Percentiles rank a stretch among this genome's conserved stretches.
Conservation (phyloP, 2,888 invertebrate genomes). For the Biston stratarius region DNA sequence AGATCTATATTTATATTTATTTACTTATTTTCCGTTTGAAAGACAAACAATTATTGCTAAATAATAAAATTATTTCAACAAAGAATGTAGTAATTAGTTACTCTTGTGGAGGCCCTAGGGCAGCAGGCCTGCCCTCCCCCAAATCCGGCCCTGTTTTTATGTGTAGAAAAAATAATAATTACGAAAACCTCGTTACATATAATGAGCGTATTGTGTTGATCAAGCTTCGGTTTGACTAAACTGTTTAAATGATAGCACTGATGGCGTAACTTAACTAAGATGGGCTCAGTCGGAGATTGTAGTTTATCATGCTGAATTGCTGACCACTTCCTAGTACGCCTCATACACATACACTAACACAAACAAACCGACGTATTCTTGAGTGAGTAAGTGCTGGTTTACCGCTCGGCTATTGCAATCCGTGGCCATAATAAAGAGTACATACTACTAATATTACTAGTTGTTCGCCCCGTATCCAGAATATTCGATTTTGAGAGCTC, state of each 20-base stretch:
- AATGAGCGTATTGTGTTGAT: not conserved
- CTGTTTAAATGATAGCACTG: not conserved
- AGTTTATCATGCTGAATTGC: not conserved
- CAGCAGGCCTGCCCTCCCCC: no score
- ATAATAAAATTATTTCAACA: no score
- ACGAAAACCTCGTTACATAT: no score
- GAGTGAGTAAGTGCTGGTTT: not conserved
- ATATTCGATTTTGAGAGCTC: no score
- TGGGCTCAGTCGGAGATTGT: constrained; percentile 9
- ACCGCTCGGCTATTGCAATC: not conserved
- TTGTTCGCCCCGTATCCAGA: not conserved
- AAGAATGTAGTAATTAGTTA: no score
- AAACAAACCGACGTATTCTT: constrained; percentile 4
- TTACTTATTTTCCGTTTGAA: no score
- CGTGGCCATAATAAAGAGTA: not conserved
- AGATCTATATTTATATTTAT: no score
- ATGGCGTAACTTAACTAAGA: constrained; percentile 5
- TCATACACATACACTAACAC: constrained; percentile 4
- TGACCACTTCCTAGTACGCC: constrained; percentile 7
- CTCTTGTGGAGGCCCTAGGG: no score
- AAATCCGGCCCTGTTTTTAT: no score
- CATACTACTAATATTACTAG: no score
- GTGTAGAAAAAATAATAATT: no score
- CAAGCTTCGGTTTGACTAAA: not conserved
- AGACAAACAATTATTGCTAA: no score